phyloP scores from a whole-genome alignment of 2,888 invertebrate genomes.

The Agapostemon virescens region DNA sequence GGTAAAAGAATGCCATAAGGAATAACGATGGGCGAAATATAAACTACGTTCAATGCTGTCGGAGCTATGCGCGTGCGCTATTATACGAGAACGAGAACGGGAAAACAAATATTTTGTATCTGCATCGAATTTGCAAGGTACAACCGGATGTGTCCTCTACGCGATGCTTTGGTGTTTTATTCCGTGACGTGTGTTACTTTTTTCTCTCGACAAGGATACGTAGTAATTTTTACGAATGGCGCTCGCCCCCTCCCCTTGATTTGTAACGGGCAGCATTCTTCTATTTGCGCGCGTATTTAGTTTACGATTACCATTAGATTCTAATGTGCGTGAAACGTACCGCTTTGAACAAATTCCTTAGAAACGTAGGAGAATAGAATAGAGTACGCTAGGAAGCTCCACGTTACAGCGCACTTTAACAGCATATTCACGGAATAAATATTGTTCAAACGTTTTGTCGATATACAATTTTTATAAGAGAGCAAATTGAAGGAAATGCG shows the following conservation, averaged over 20 bases:
- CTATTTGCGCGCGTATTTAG: conserved; percentile 45
- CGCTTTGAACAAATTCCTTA: conserved; percentile 27
- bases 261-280: conserved; percentile 37
- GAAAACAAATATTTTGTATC: conserved; percentile 19
- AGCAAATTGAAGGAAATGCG: conserved; percentile 7
- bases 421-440: conserved; percentile 40
- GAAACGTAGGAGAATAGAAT: conserved; percentile 20
- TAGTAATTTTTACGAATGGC: conserved; percentile 28
- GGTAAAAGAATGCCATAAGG: conserved; percentile 31
- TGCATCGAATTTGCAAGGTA: conserved; percentile 20
- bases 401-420: conserved; percentile 27
- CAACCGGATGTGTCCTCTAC: too few relatives aligned
- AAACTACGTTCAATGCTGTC: conserved; percentile 24
- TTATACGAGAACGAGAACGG: not conserved
- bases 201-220: conserved; percentile 31
- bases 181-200: conserved; percentile 46
- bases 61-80: not conserved
- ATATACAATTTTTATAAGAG: conserved; percentile 45
- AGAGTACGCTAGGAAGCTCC: conserved; percentile 23
- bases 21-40: conserved; percentile 25
- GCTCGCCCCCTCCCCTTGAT: conserved; percentile 15
- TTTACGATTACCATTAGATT: conserved; percentile 22
- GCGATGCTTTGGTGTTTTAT: conserved; percentile 46
- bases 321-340: conserved; percentile 33
- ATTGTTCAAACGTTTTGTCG: conserved; percentile 42